Base-by-base conservation (phyloP, 35 echinoderm and acorn worm genomes). In the Apostichopus parvimensis region DNA sequence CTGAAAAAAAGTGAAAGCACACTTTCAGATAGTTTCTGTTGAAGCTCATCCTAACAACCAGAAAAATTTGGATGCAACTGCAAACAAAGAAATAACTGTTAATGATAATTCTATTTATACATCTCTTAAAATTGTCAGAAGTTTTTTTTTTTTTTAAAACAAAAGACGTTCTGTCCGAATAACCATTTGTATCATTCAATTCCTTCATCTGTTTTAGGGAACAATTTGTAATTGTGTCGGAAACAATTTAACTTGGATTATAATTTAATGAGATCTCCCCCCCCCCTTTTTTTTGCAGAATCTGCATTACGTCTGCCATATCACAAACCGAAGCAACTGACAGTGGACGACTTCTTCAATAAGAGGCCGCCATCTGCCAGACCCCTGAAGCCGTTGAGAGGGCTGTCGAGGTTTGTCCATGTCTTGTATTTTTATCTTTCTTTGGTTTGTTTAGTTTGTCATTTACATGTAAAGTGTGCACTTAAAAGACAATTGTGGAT, bases 321-420 rank as follows among this genome's bases (percentile, higher is more conserved):
- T 71, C 95, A 99, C 79, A 96, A 93, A 75, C 97, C 97, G 12
- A 96, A 93, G 83, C 93, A 91, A 52, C 56, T 96, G 77, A 80
- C 93, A 4, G 79, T 99, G n/a, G 90, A 99, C 86, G 97, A 99
- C 45, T 96, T 99, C 28, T 99, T 99, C 92, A 99, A 89, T 68
- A 99, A 96, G 79, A 96, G 95, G 73, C 97, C 94, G 4, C 97
- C 94, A 13, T 94, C 92, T 53, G 58, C 70, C 6, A 87, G 76
- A 56, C 11, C 82, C 26, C 68, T 95, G 1, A 98, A 95, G 76
- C 88, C 91, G 3, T 57, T 92, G 9, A 91, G 85, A 87, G 92
- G 79, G 26, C 71, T 77, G 4, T 45, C 78, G 1, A 87, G 62
- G 91, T 92, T n/a, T 18, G 79, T 75, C 15, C 71, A 18, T 75